Evolutionary conservation across 2,888 invertebrate species (phyloP).

Genomic region (Pelosia muscerda): DNA sequence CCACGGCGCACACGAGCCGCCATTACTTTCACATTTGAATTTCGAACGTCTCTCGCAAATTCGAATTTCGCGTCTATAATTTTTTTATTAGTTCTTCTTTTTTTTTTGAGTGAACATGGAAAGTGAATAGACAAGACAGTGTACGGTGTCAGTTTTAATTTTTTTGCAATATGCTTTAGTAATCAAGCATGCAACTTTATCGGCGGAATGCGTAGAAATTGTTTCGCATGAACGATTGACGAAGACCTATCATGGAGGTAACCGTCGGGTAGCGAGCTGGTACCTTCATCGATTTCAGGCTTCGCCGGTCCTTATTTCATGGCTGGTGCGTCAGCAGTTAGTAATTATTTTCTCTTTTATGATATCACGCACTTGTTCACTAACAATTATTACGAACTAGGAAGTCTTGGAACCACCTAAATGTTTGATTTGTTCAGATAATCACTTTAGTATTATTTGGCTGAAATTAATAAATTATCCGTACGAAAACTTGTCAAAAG

Average conservation of each 20-base stretch:
- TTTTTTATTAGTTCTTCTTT: slow-evolving; percentile 35
- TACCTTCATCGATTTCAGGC: slow-evolving; percentile 75
- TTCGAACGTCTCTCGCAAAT: slow-evolving; percentile 56
- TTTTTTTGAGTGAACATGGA: slow-evolving; percentile 48
- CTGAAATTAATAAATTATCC: slow-evolving; percentile 16
- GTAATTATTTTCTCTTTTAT: slow-evolving; percentile 44
- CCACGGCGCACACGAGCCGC: slow-evolving; percentile 65
- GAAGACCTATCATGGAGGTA: slow-evolving; percentile 71
- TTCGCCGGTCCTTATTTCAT: slow-evolving; percentile 70
- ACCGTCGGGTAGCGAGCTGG: slow-evolving; percentile 61
- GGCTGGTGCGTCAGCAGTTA: slow-evolving; percentile 69
- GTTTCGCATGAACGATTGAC: slow-evolving; percentile 69
- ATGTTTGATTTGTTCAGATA: slow-evolving; percentile 4
- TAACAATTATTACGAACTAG: slow-evolving; percentile 56
- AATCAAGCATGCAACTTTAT: slow-evolving; percentile 50
- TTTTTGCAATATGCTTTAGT: slow-evolving; percentile 40
- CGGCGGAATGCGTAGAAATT: slow-evolving; percentile 75
- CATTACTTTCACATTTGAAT: slow-evolving; percentile 52
- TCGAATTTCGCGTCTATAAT: slow-evolving; percentile 31
- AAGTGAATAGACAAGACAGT: slow-evolving; percentile 47
- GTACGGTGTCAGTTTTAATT: slow-evolving; percentile 31
- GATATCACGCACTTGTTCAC: slow-evolving; percentile 44
- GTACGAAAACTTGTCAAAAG: too few species aligned
- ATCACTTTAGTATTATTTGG: neutral
- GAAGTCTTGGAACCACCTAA: slow-evolving; percentile 39